These are phyloP conservation scores for Bothrops jararaca DNA, from an alignment of 2,113 vertebrate genomes.

Conservation along the genomic window DNA sequence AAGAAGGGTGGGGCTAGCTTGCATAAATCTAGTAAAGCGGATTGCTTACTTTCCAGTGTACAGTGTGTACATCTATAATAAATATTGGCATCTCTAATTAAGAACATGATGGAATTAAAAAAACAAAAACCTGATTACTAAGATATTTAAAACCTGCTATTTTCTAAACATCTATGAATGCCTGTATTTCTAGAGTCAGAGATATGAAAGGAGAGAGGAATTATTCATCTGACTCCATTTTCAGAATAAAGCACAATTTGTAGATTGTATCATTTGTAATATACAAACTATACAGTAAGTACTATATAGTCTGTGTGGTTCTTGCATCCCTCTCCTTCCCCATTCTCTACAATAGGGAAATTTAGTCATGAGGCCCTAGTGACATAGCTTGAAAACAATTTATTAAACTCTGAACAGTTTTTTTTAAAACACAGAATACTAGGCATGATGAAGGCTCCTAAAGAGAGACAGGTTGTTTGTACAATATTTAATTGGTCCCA, in stretches of 20 bases:
- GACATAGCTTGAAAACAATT: slow-evolving; percentile 5
- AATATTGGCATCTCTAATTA: neutral
- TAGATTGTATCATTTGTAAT: neutral
- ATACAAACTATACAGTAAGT: neutral
- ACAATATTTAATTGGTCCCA: slow-evolving; percentile 61
- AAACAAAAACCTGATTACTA: neutral
- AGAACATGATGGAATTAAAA: neutral
- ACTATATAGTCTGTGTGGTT: neutral
- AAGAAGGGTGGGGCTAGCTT: neutral
- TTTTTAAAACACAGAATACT: slow-evolving; percentile 2
- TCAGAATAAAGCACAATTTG: slow-evolving; percentile 13
- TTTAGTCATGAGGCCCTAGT: neutral
- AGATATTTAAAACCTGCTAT: neutral
- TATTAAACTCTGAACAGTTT: neutral
- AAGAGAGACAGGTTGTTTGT: slow-evolving; percentile 65
- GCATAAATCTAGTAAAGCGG: neutral
- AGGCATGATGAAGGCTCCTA: slow-evolving; percentile 38
- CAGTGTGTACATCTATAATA: neutral
- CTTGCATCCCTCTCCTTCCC: neutral
- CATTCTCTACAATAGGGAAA: neutral
- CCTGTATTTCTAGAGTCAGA: neutral
- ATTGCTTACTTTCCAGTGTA: neutral
- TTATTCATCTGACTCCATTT: neutral
- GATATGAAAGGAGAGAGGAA: neutral
- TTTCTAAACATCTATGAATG: neutral